Percentiles rank a stretch among this genome's conserved stretches.
Evolutionary conservation across 1,140 invertebrate species (phyloP).

Genomic region (Microplitis demolitor): DNA sequence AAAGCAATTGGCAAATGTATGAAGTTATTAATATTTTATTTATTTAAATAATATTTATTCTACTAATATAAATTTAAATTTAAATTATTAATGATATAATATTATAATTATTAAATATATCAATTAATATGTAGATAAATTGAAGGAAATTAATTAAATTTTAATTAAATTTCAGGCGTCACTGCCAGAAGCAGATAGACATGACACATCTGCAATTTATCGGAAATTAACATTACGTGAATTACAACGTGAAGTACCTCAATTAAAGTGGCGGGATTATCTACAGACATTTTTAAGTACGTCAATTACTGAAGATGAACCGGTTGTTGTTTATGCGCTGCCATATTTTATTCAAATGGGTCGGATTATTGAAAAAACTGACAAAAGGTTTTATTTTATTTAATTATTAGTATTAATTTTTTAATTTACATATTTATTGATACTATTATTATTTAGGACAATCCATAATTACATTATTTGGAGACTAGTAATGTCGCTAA

Average conservation of each 20-base stretch:
- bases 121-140: neutral
- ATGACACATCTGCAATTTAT: slow-evolving; percentile 81
- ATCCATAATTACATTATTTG: slow-evolving; percentile 86
- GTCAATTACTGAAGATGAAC: slow-evolving; percentile 71
- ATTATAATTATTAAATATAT: neutral
- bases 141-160: neutral
- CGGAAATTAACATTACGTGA: slow-evolving; percentile 71
- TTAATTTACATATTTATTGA: neutral
- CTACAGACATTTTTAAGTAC: slow-evolving; percentile 71
- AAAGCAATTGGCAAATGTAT: slow-evolving; percentile 77
- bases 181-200: slow-evolving; percentile 78
- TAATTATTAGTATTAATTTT: neutral
- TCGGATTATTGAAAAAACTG: slow-evolving; percentile 69
- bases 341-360: slow-evolving; percentile 81
- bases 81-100: neutral
- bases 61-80: neutral
- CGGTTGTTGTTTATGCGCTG: slow-evolving; percentile 80
- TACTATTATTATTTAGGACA: slow-evolving; percentile 63
- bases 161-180: slow-evolving; percentile 65
- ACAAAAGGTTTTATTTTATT: slow-evolving; percentile 64
- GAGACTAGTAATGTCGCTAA: slow-evolving; percentile 79
- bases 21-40: slow-evolving; percentile 29
- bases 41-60: neutral
- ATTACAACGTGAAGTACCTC: slow-evolving; percentile 71
- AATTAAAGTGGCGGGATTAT: slow-evolving; percentile 80